A percentile compares a stretch with the other conserved stretches of the same genome.
These are phyloP conservation scores for Callospermophilus lateralis DNA, from an alignment of 2,113 vertebrate species.

Conservation along the genomic window DNA sequence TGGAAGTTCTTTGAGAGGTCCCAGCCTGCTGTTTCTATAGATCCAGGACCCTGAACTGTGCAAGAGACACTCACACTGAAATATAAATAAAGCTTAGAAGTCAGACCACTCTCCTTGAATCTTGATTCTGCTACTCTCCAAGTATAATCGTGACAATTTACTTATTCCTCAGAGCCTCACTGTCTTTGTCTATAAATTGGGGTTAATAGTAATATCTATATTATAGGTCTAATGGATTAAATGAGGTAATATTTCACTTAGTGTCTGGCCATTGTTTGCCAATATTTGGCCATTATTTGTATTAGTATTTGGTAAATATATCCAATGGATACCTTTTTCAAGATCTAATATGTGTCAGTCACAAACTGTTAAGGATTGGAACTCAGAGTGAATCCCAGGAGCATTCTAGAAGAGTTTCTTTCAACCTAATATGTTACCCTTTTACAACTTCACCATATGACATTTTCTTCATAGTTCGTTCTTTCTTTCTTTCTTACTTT, in stretches of 20 bases:
- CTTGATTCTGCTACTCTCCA: neutral
- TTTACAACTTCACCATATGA: neutral
- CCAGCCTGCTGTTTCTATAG: neutral
- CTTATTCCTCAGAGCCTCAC: neutral
- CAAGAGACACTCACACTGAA: neutral
- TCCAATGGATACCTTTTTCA: neutral
- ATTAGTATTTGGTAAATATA: neutral
- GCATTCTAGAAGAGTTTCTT: neutral
- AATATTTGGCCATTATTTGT: conserved; percentile 21
- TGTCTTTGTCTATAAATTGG: neutral
- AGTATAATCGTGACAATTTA: neutral
- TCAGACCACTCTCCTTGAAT: neutral
- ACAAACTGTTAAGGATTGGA: neutral
- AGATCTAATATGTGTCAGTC: neutral
- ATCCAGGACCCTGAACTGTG: neutral
- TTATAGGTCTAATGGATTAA: neutral
- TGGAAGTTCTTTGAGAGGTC: neutral
- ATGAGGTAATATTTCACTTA: neutral
- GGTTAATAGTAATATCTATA: neutral
- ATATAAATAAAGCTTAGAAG: neutral
- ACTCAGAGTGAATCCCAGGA: neutral
- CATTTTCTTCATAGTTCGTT: neutral
- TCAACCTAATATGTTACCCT: neutral
- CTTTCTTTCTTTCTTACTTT: too few relatives aligned
- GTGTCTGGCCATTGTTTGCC: neutral